Evolutionary conservation across 2,113 vertebrate genomes (phyloP).

Genomic region (Saguinus imperator): DNA sequence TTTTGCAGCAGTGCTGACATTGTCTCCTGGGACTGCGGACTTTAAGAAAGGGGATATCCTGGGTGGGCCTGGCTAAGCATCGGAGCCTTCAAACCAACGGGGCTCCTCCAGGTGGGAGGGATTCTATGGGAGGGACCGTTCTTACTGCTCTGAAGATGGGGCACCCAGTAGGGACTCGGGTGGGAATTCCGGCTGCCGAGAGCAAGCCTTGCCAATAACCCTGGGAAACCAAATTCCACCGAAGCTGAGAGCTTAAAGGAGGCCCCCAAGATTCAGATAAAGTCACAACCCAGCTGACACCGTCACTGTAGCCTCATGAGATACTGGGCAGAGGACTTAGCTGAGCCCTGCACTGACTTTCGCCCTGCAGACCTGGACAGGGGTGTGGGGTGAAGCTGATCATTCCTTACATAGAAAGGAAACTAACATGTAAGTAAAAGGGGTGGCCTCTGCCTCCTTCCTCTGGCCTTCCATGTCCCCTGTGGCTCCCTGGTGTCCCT

Average conservation of each 20-base stretch:
- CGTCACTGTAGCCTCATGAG: neutral
- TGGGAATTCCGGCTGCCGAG: neutral
- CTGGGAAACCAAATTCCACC: neutral
- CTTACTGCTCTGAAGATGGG: neutral
- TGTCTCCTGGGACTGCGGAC: neutral
- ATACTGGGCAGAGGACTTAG: neutral
- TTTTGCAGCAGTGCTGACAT: neutral
- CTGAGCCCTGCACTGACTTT: too few relatives aligned
- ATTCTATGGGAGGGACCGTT: fast-evolving
- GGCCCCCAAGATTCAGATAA: neutral
- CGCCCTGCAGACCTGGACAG: neutral
- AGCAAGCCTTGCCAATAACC: neutral
- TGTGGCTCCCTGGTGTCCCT: fast-evolving
- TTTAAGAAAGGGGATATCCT: neutral
- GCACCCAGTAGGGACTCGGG: neutral
- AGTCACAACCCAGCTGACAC: neutral
- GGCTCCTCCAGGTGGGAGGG: neutral
- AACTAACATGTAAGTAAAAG: fast-evolving
- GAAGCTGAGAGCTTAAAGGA: neutral
- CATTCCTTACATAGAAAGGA: too few relatives aligned
- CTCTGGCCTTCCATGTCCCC: fast-evolving
- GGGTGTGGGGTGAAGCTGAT: too few relatives aligned
- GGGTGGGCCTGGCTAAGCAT: neutral
- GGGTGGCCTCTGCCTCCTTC: too few relatives aligned
- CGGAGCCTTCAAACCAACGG: neutral